phyloP scores from a whole-genome alignment of 2,888 invertebrate species.

The Melangyna quadrimaculata region DNA sequence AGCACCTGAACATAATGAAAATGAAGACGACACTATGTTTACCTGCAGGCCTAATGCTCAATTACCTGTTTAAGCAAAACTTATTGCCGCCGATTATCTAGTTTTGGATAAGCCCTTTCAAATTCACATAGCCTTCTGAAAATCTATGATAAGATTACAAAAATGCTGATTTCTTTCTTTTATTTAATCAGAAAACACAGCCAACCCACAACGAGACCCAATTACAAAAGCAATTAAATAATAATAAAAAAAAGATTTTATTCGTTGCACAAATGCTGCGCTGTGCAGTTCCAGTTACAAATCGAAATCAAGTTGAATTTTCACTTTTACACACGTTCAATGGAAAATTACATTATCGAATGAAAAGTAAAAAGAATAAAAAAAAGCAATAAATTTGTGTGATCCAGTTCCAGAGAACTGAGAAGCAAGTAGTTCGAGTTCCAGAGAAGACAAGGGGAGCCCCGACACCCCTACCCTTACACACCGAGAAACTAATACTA shows the following conservation, averaged over 20 bases:
- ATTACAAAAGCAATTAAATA: conserved; percentile 38
- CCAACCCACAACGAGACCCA: conserved; percentile 10
- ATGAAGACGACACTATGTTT: not conserved
- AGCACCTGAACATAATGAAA: not conserved
- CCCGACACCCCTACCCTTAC: not conserved
- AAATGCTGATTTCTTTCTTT: not conserved
- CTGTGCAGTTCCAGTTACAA: conserved; percentile 5
- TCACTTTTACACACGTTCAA: conserved; percentile 59
- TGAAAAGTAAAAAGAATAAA: conserved; percentile 16
- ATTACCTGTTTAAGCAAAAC: not conserved
- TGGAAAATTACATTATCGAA: conserved; percentile 20
- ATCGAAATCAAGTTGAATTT: conserved; percentile 52
- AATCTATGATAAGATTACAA: conserved; percentile 18
- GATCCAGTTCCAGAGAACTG: conserved; percentile 46
- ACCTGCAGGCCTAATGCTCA: not conserved
- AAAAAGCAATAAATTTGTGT: conserved; percentile 28
- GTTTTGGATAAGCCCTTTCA: conserved; percentile 12
- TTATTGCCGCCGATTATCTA: not conserved
- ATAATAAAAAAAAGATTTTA: not conserved
- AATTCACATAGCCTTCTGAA: not conserved
- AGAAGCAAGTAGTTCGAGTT: not conserved
- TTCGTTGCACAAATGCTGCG: conserved; percentile 7
- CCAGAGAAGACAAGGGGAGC: conserved; percentile 9
- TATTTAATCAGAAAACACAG: conserved; percentile 15
- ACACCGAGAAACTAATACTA: not conserved